Evolutionary conservation across 92 coral and sea anemone species (phyloP).

Genomic region (Montipora capitata): DNA sequence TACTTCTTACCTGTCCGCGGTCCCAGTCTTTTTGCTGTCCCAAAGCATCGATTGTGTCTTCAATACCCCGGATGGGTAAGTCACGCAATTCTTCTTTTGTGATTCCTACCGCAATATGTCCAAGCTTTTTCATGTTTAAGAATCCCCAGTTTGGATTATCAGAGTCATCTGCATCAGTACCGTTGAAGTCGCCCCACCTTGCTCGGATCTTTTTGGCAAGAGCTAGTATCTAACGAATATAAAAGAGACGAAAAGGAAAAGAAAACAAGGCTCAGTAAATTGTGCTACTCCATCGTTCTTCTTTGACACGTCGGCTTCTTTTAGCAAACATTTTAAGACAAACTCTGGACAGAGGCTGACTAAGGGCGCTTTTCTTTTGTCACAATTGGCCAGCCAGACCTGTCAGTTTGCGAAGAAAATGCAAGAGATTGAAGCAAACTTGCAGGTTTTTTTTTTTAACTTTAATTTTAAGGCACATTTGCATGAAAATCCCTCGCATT

Average conservation of each 20-base stretch:
- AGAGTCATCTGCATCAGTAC: slow-evolving; percentile 80
- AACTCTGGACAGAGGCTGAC: no score
- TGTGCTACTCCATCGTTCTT: no score
- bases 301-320: no score
- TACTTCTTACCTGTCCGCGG: slow-evolving; percentile 90
- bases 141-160: slow-evolving; percentile 98
- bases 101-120: slow-evolving; percentile 91
- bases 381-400: no score
- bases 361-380: no score
- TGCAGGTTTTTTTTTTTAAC: no score
- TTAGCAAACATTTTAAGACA: no score
- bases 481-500: no score
- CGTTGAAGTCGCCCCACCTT: slow-evolving; percentile 92
- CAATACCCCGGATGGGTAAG: slow-evolving; percentile 96
- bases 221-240: slow-evolving; percentile 68
- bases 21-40: slow-evolving; percentile 96
- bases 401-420: no score
- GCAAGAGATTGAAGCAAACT: no score
- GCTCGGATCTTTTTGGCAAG: slow-evolving; percentile 85
- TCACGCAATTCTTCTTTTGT: slow-evolving; percentile 94
- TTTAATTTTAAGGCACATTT: no score
- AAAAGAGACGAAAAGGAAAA: not conserved
- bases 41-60: slow-evolving; percentile 90
- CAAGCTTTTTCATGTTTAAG: slow-evolving; percentile 85
- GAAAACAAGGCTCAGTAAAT: not conserved